Conservation (phyloP, 2,113 vertebrate species). For the Eudyptes chrysolophus region DNA sequence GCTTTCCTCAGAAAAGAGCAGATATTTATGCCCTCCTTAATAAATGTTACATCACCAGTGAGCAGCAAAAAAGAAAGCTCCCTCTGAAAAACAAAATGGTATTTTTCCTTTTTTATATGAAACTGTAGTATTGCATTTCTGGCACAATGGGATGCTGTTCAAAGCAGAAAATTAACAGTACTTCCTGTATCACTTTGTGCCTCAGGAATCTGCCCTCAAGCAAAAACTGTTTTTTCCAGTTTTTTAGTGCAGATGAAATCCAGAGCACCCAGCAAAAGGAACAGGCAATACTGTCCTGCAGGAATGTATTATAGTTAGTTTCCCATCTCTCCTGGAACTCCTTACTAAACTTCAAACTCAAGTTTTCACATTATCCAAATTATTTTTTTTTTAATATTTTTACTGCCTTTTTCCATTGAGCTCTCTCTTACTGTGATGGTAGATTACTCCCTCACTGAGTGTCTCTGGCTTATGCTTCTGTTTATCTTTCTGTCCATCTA, state of each 20-base stretch:
- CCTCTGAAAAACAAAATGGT: background rate
- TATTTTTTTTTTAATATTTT: background rate
- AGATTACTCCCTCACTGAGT: background rate
- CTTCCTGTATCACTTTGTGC: background rate
- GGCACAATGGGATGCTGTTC: background rate
- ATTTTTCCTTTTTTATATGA: background rate
- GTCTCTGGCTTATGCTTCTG: background rate
- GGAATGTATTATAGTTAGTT: background rate
- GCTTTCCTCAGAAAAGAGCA: background rate
- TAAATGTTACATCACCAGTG: background rate
- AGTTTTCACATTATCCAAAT: background rate
- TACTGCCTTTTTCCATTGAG: background rate
- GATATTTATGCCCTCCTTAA: background rate
- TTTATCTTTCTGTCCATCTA: background rate
- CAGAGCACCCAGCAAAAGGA: background rate
- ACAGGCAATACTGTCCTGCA: background rate
- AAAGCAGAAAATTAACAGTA: background rate
- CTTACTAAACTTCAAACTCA: background rate
- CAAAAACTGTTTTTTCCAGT: background rate
- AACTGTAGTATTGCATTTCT: background rate
- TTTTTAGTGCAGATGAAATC: background rate
- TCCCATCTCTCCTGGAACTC: background rate
- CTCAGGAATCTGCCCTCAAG: background rate
- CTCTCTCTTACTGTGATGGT: background rate
- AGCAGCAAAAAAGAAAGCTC: background rate